A percentile compares a stretch with the other conserved stretches of the same genome.
Conservation (phyloP, 2,113 vertebrate genomes). For the Colius striatus region DNA sequence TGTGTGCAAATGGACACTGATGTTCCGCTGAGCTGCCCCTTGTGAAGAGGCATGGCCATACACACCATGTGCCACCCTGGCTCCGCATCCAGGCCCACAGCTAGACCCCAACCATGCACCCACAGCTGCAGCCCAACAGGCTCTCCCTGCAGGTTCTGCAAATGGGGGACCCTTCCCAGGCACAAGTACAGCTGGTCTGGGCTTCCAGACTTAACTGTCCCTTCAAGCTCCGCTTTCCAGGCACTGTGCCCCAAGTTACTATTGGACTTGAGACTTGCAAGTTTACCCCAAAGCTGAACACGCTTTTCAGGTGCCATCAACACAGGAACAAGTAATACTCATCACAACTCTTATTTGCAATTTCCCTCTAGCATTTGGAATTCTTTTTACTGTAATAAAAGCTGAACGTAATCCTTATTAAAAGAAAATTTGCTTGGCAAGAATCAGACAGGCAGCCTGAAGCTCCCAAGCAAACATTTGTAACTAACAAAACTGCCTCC, state of each 20-base stretch:
- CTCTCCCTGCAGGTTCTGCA: background rate
- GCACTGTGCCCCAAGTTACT: background rate
- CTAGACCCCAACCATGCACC: background rate
- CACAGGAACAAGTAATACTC: background rate
- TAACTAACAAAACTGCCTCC: background rate
- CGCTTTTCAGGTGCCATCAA: background rate
- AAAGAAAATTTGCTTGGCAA: background rate
- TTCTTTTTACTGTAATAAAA: background rate
- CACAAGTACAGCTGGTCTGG: accelerated
- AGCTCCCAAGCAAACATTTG: background rate
- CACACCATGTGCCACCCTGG: background rate
- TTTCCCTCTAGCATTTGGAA: background rate
- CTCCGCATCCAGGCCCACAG: background rate
- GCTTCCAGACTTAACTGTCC: background rate
- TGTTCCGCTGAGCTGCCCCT: background rate
- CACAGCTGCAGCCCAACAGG: background rate
- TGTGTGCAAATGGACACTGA: background rate
- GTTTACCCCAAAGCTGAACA: background rate
- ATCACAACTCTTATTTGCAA: background rate
- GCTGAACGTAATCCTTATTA: background rate
- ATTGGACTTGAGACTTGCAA: background rate
- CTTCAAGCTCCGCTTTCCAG: background rate
- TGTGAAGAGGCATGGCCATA: background rate
- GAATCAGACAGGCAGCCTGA: background rate
- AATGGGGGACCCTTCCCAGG: accelerated